These are phyloP conservation scores for Danio albolineatus DNA, from an alignment of 2,797 vertebrate genomes.

Conservation along the genomic window DNA sequence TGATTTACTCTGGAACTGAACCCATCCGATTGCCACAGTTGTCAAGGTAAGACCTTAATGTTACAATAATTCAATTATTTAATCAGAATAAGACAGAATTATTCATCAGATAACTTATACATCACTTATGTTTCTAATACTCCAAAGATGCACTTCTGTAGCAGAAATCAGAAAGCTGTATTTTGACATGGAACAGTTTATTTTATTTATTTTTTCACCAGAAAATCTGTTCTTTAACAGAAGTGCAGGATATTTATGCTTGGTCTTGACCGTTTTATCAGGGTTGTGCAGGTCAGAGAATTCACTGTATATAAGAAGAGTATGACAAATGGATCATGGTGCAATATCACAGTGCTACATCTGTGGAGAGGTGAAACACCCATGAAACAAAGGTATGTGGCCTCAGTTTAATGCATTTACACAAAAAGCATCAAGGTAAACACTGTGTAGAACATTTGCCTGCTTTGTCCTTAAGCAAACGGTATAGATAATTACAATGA, in stretches of 20 bases:
- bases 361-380: background rate
- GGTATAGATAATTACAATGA: background rate
- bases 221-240: background rate
- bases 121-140: background rate
- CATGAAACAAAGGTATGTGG: conserved; percentile 11
- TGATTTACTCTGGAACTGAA: background rate
- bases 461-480: background rate
- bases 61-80: background rate
- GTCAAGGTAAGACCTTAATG: background rate
- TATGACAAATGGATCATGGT: conserved; percentile 14
- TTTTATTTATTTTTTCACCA: too few species aligned
- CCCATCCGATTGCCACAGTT: background rate
- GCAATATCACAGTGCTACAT: background rate
- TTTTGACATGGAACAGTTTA: background rate
- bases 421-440: conserved; percentile 1
- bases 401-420: background rate
- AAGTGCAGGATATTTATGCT: background rate
- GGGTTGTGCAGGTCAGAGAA: background rate
- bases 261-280: conserved; percentile 6
- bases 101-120: background rate
- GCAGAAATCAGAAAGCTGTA: too few species aligned
- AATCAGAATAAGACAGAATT: background rate
- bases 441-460: background rate
- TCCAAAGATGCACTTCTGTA: too few species aligned
- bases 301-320: background rate